Base-by-base conservation (phyloP, 2,797 vertebrate species). In the Erethizon dorsatum region DNA sequence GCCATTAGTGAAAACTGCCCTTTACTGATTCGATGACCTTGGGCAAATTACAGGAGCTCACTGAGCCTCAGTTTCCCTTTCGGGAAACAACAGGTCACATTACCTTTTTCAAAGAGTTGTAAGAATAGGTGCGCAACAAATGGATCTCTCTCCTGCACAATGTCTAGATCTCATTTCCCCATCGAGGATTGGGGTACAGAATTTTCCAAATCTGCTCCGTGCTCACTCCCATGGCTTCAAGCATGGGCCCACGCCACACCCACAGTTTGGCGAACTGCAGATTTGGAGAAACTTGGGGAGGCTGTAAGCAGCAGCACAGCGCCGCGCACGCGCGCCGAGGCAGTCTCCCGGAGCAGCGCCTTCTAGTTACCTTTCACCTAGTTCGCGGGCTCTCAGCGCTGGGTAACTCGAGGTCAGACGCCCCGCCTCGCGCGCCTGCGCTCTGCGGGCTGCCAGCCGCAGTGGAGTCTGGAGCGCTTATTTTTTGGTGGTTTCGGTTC, bases 311-410 rank as follows among this genome's bases (percentile, higher is more conserved):
- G 4, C 1, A 0, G 17, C n/a, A 37, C 18, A 6, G 26, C 5
- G 56, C 45, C 28, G 87, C 97, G 96, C 98, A 79, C 0, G 97
- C 97, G 95, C 82, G 1, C 28, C 26, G 0, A 1, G 26, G 63
- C 84, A 0, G 22, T 45, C 33, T 31, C 56, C 7, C 18, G 45
- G 93, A 88, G 95, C 97, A 28, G 65, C 77, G 98, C 95, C 98
- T 94, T 94, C 47, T 79, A 85, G 98, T 98, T 98, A 97, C 98
- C 97, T 97, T 98, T 99, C 98, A 98, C 99, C 99, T 50, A 99
- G 93, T 98, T 98, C 93, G 37, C 88, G 5, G 63, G 20, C 6
- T 84, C 96, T 15, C 0, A 14, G 13, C 45, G 5, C 61, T 45
- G 94, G 98, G 98, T 98, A 97, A 99, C 99, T 99, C 28, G 6